Percentiles rank a stretch among this genome's conserved stretches.
Conservation (phyloP, 2,888 invertebrate genomes). For the Cybosia mesomella region DNA sequence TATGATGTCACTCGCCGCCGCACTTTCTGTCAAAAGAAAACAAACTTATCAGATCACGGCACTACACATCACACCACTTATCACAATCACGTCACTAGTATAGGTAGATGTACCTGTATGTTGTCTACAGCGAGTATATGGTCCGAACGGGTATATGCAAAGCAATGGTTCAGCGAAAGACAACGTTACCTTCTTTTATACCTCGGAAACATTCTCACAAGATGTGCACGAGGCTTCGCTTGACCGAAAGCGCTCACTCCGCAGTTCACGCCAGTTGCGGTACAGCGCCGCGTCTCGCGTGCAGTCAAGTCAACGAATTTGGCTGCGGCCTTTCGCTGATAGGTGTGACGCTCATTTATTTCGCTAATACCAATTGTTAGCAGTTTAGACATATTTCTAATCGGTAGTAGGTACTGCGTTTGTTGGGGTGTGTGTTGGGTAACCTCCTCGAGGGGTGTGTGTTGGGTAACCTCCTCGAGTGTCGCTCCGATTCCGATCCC, state of each 20-base stretch:
- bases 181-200: conserved; percentile 83
- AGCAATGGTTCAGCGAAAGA: conserved; percentile 81
- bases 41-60: conserved; percentile 65
- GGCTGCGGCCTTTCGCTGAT: conserved; percentile 71
- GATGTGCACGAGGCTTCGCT: conserved; percentile 74
- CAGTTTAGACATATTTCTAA: neutral
- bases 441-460: too few species aligned
- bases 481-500: too few species aligned
- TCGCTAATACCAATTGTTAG: neutral
- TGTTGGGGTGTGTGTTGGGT: too few species aligned
- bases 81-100: conserved; percentile 54
- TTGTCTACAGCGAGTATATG: conserved; percentile 59
- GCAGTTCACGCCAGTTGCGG: conserved; percentile 48
- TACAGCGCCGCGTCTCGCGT: conserved; percentile 49
- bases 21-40: conserved; percentile 82
- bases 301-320: conserved; percentile 59
- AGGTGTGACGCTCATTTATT: conserved; percentile 23
- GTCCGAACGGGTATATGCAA: conserved; percentile 67
- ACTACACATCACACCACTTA: conserved; percentile 52
- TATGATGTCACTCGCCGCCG: conserved; percentile 58
- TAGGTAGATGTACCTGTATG: conserved; percentile 55
- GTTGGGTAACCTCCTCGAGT: too few species aligned
- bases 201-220: conserved; percentile 82
- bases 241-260: conserved; percentile 72
- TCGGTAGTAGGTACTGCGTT: neutral